Base-by-base conservation (phyloP, 2,888 invertebrate species). In the Laspeyria flexula region DNA sequence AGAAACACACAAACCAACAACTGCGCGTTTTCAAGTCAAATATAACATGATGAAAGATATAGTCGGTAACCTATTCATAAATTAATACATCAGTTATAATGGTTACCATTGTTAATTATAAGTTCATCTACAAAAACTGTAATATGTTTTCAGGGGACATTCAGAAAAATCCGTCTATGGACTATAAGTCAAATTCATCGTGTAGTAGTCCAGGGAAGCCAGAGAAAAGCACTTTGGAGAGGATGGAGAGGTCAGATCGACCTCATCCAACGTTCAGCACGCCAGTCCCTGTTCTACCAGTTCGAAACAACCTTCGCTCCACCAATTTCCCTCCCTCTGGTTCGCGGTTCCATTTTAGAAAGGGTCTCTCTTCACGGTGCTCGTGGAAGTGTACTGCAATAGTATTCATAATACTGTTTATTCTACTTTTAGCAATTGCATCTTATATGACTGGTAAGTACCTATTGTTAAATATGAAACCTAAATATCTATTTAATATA, bases 331-430 rank as follows among this genome's bases (percentile, higher is more conserved):
- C 96, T 64, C 94, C 94, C 34, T 92, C 94, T 16, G 93, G 94
- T 67, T 96, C 96, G 71, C 94, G 97, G 75, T 96, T 97, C 92
- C 97, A 96, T 89, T 97, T 97, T 89, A 95, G 96, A 83, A 97
- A 97, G 93, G 96, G 96, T 73, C 93, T 97, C 75, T 95, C 96
- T 50, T 96, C 96, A 71, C 94, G 95, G 76, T 98, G 98, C 91
- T 96, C 97, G 61, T 98, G 98, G 97, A 96, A 96, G 88, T 97
- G 98, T 90, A 95, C 97, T 70, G 97, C 98, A 62, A 96, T 98
- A 82, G 95, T 96, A 69, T 96, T 97, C 83, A 96, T 97, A 81
- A 94, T 97, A 87, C 94, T 97, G 73, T 95, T 96, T 73, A 95
- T 97, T 73, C 94, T 97, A 77, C 94, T 98, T 72, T 94, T 96